Conservation (phyloP, 2,797 vertebrate species). For the Urophycis tenuis region DNA sequence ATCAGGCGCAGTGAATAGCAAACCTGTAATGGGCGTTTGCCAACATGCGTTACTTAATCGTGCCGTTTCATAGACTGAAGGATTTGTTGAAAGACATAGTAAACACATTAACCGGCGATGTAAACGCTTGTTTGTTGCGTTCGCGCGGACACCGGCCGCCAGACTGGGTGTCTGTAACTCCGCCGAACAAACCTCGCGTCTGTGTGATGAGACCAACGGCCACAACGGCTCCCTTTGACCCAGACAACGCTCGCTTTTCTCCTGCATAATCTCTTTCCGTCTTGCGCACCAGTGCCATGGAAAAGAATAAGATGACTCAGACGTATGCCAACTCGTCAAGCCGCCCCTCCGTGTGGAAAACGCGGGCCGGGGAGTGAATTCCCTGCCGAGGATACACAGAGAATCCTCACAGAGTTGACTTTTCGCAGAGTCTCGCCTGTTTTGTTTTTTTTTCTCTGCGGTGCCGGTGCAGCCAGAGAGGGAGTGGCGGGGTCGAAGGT, state of each 20-base stretch:
- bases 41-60: neutral
- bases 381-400: slow-evolving; percentile 54
- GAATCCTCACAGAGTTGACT: too few relatives aligned
- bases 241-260: slow-evolving; percentile 40
- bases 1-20: neutral
- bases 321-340: slow-evolving; percentile 49
- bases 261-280: slow-evolving; percentile 40
- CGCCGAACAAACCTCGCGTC: slow-evolving; percentile 13
- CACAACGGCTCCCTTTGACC: slow-evolving; percentile 32
- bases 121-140: neutral
- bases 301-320: slow-evolving; percentile 69
- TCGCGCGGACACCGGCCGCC: neutral
- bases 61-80: neutral
- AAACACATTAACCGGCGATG: neutral
- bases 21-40: neutral
- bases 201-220: slow-evolving; percentile 17
- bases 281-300: slow-evolving; percentile 56
- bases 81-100: neutral
- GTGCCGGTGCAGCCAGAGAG: slow-evolving; percentile 34
- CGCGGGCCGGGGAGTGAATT: slow-evolving; percentile 59
- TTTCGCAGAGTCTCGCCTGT: slow-evolving; percentile 31
- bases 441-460: too few relatives aligned
- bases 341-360: slow-evolving; percentile 57
- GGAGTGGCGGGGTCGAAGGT: slow-evolving; percentile 44
- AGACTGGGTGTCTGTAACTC: neutral